Conservation (phyloP, 2,113 vertebrate genomes). For the Miniopterus natalensis region DNA sequence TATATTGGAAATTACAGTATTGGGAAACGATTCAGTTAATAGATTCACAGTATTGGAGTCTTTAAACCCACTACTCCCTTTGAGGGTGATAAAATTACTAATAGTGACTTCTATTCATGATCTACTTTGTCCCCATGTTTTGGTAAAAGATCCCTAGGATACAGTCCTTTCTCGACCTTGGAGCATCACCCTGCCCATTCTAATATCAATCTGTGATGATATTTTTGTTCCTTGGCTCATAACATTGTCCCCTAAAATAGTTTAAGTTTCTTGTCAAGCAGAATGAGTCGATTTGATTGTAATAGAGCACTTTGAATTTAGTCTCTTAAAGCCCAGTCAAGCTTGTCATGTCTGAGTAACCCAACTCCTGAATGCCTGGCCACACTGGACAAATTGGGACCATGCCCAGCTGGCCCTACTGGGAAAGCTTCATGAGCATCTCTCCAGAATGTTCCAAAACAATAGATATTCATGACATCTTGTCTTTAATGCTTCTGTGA, state of each 20-base stretch:
- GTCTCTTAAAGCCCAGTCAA: not conserved
- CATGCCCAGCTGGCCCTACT: not conserved
- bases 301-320: conserved; percentile 35
- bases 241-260: conserved; percentile 6
- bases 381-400: not conserved
- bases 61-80: not conserved
- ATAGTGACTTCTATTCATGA: not conserved
- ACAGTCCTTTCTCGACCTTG: not conserved
- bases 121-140: not conserved
- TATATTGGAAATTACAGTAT: not conserved
- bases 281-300: conserved; percentile 2
- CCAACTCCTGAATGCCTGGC: not conserved
- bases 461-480: not conserved
- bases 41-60: not conserved
- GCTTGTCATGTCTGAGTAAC: not conserved
- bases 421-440: not conserved
- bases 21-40: conserved; percentile 33
- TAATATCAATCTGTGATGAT: conserved; percentile 32
- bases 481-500: not conserved
- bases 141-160: not conserved
- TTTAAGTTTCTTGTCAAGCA: not conserved
- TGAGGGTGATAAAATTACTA: conserved; percentile 5
- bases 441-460: not conserved
- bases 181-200: not conserved
- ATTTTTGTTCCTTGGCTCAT: not conserved